A percentile compares a stretch with the other conserved stretches of the same genome.
These are phyloP conservation scores for Pseudopleuronectes americanus DNA, from an alignment of 2,797 vertebrate species.

Conservation along the genomic window DNA sequence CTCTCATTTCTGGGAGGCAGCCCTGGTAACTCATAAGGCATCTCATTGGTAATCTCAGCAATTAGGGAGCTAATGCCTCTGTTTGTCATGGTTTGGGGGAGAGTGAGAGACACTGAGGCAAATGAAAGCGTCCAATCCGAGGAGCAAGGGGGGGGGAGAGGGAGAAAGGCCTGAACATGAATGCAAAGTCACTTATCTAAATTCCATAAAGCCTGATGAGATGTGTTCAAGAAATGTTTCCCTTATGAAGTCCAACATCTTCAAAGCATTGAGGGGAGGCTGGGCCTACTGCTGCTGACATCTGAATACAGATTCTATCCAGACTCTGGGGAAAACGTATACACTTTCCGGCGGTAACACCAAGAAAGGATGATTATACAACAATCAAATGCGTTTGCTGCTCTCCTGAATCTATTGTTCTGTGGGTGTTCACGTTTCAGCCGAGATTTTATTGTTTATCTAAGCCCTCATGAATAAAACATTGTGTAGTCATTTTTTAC, in stretches of 20 bases:
- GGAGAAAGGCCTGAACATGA: conserved; percentile 40
- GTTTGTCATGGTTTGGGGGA: conserved; percentile 76
- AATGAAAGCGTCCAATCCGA: conserved; percentile 66
- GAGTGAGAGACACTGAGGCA: conserved; percentile 51
- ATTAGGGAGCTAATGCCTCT: conserved; percentile 80
- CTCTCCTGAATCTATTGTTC: conserved; percentile 46
- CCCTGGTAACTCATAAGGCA: conserved; percentile 75
- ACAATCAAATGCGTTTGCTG: conserved; percentile 42
- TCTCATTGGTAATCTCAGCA: conserved; percentile 78
- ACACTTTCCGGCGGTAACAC: conserved; percentile 42
- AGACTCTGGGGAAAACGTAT: conserved; percentile 22
- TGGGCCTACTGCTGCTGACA: conserved; percentile 20
- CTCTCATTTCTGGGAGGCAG: conserved; percentile 79
- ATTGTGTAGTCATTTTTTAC: conserved; percentile 60
- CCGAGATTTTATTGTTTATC: conserved; percentile 72
- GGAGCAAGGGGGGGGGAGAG: conserved; percentile 27
- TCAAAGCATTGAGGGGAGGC: conserved; percentile 28
- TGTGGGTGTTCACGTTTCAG: conserved; percentile 49
- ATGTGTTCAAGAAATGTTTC: conserved; percentile 46
- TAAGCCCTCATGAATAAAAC: conserved; percentile 78
- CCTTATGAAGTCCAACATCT: conserved; percentile 45
- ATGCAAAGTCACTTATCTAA: conserved; percentile 61
- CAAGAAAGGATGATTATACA: conserved; percentile 56
- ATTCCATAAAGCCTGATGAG: conserved; percentile 65
- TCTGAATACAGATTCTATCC: conserved; percentile 49